phyloP scores from a whole-genome alignment of 2,113 vertebrate species.

The Aldabrachelys gigantea region DNA sequence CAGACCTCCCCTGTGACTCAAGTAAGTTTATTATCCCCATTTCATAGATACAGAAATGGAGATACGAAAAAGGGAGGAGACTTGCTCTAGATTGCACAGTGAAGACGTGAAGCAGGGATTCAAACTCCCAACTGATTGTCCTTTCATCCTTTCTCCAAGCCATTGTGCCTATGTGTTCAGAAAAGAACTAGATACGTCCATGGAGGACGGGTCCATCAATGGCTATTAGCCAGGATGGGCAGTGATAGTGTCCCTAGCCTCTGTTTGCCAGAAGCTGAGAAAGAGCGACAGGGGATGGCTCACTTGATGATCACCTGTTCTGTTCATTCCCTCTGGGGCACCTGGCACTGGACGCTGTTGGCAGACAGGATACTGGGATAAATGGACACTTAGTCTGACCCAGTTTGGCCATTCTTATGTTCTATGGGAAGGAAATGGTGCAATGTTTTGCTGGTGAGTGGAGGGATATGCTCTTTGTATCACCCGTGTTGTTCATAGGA shows the following conservation, averaged over 20 bases:
- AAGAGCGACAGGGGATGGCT: too few relatives aligned
- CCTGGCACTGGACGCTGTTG: too few relatives aligned
- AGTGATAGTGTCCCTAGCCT: too few relatives aligned
- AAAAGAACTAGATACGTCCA: too few relatives aligned
- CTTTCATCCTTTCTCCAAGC: not conserved
- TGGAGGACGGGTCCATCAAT: too few relatives aligned
- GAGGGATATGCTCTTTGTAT: not conserved
- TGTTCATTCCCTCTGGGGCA: too few relatives aligned
- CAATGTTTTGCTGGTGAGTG: not conserved
- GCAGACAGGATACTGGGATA: too few relatives aligned
- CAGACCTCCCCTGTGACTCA: not conserved
- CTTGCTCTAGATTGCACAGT: not conserved
- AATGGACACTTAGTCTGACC: too few relatives aligned
- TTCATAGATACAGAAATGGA: not conserved
- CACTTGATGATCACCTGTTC: too few relatives aligned
- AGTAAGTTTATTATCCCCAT: rapidly evolving
- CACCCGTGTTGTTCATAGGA: not conserved
- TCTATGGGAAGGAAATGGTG: not conserved
- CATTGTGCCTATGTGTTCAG: not conserved
- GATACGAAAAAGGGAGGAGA: not conserved
- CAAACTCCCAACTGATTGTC: not conserved
- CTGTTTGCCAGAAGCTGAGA: too few relatives aligned
- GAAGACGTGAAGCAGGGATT: not conserved
- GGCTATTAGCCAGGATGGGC: too few relatives aligned
- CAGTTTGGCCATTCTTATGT: too few relatives aligned